Evolutionary conservation across 2,888 invertebrate species (phyloP).

Genomic region (Acronicta psi): DNA sequence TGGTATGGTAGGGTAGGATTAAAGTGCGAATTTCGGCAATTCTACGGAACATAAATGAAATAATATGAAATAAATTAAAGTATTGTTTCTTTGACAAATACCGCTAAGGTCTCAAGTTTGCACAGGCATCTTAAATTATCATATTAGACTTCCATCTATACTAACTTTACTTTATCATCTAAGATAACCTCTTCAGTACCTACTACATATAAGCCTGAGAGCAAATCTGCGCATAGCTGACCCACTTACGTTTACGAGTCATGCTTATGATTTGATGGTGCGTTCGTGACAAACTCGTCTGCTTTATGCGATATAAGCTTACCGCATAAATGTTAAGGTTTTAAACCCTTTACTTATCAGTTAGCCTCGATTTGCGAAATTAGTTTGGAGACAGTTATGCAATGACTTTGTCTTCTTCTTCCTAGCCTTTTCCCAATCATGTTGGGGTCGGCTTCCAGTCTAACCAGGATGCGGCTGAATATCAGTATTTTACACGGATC

Average conservation of each 20-base stretch:
- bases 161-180: not conserved
- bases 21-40: too few species aligned
- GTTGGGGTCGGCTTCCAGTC: too few species aligned
- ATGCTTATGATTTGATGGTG: slow-evolving; percentile 40
- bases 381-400: not conserved
- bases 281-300: slow-evolving; percentile 44
- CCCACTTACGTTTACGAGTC: slow-evolving; percentile 45
- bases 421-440: too few species aligned
- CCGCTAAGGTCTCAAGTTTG: too few species aligned
- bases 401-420: slow-evolving; percentile 1
- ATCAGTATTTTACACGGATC: too few species aligned
- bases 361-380: slow-evolving; percentile 4
- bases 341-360: slow-evolving; percentile 4
- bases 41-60: too few species aligned
- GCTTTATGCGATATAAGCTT: slow-evolving; percentile 27
- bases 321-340: slow-evolving; percentile 14
- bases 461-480: too few species aligned
- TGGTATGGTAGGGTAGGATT: too few species aligned
- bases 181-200: not conserved
- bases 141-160: not conserved
- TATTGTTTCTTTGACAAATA: too few species aligned
- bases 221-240: slow-evolving; percentile 26
- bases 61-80: too few species aligned
- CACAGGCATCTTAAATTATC: not conserved
- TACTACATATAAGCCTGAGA: slow-evolving; percentile 6